phyloP scores from a whole-genome alignment of 1,140 invertebrate genomes.

The Chrysomallon squamiferum region DNA sequence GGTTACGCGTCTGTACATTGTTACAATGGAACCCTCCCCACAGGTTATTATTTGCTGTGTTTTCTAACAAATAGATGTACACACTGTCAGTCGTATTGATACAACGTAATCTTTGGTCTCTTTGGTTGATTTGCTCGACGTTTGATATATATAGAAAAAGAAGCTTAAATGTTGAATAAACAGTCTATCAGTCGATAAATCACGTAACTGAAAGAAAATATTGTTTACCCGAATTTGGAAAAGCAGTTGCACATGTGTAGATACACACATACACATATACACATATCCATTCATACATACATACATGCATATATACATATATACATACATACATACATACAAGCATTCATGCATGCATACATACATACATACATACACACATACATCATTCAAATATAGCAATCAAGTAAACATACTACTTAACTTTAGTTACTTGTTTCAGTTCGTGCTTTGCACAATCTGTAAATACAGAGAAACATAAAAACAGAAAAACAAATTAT shows the following conservation, averaged over 20 bases:
- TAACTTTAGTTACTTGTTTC: background rate
- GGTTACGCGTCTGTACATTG: constrained; percentile 48
- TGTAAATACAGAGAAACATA: background rate
- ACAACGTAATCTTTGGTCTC: too few species aligned
- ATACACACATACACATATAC: background rate
- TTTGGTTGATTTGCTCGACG: too few species aligned
- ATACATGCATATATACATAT: background rate
- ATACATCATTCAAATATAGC: background rate
- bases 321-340: background rate
- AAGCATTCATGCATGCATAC: background rate
- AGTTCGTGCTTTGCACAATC: background rate
- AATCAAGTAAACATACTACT: background rate
- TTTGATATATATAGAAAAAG: too few species aligned
- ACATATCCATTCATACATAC: background rate
- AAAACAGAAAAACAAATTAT: background rate
- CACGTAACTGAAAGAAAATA: too few species aligned
- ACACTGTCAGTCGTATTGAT: too few species aligned
- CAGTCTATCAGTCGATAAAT: too few species aligned
- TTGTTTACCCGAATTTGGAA: too few species aligned
- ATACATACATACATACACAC: background rate
- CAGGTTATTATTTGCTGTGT: constrained; percentile 28
- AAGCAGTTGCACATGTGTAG: background rate
- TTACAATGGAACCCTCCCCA: constrained; percentile 39
- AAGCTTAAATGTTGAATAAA: too few species aligned
- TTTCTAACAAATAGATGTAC: too few species aligned